These are phyloP conservation scores for Sphaerophoria rueppellii DNA, from an alignment of 2,888 invertebrate species.

Conservation along the genomic window DNA sequence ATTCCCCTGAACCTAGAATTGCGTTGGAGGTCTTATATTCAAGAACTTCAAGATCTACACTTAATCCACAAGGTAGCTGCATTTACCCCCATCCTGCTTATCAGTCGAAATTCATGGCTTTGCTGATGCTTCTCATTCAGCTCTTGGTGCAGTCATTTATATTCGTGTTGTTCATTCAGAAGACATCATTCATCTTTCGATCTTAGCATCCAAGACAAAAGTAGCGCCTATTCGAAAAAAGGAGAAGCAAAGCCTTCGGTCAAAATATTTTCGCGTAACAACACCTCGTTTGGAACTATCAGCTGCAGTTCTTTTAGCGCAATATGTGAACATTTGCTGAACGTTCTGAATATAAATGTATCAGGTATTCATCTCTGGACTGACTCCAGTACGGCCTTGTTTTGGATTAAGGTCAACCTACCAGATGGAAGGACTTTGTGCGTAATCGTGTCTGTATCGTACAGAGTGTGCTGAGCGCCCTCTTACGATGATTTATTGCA, in stretches of 20 bases:
- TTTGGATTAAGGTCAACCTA: conserved; percentile 34
- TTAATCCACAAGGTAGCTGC: neutral
- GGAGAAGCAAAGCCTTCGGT: neutral
- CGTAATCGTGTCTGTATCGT: conserved; percentile 19
- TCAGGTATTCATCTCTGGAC: conserved; percentile 37
- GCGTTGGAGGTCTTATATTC: conserved; percentile 24
- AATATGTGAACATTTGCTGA: neutral
- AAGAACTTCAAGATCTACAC: conserved; percentile 12
- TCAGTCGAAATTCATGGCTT: conserved; percentile 17
- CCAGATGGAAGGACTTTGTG: conserved; percentile 37
- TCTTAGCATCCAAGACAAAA: conserved; percentile 2
- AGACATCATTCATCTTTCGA: conserved; percentile 11
- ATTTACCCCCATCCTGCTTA: conserved; percentile 18
- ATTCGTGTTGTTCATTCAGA: neutral
- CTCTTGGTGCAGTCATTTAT: conserved; percentile 30
- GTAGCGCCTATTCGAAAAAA: neutral
- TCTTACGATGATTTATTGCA: no score
- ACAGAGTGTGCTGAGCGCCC: no score
- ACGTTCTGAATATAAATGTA: conserved; percentile 7
- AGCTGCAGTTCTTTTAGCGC: conserved; percentile 19
- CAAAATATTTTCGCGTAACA: conserved; percentile 33
- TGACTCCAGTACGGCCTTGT: conserved; percentile 18
- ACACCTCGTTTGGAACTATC: conserved; percentile 40
- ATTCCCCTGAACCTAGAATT: neutral
- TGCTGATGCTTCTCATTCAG: conserved; percentile 31